These are phyloP conservation scores for Tryphoninae sp. DNA, from an alignment of 2,888 invertebrate genomes.

Conservation along the genomic window DNA sequence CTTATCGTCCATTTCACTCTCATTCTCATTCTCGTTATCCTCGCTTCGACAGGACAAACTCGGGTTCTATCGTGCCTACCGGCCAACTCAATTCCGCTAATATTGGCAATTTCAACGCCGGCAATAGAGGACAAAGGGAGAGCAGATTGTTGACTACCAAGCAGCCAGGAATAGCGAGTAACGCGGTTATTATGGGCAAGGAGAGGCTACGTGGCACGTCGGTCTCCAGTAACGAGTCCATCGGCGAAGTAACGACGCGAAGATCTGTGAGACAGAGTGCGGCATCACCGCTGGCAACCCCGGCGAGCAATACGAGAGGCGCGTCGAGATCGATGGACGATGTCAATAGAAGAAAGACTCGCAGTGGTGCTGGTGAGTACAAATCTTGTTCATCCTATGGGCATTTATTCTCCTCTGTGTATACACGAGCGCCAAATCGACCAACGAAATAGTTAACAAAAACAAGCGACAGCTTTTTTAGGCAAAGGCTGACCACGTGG, in stretches of 20 bases:
- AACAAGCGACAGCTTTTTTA: no score
- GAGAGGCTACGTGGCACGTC: constrained; percentile 79
- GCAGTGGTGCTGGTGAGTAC: constrained; percentile 81
- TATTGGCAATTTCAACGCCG: constrained; percentile 77
- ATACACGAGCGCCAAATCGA: no score
- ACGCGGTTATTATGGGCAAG: constrained; percentile 74
- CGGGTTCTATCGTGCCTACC: constrained; percentile 73
- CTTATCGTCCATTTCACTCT: neutral
- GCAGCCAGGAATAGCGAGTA: constrained; percentile 69
- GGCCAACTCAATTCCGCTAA: constrained; percentile 76
- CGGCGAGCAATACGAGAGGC: constrained; percentile 80
- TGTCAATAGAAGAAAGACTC: constrained; percentile 80
- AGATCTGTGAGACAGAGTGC: constrained; percentile 80
- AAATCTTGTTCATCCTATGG: neutral
- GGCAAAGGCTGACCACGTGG: no score
- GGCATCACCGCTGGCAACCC: constrained; percentile 79
- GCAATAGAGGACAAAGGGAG: constrained; percentile 79
- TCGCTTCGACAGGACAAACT: constrained; percentile 70
- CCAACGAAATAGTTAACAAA: no score
- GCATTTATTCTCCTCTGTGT: neutral
- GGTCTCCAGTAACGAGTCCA: constrained; percentile 77
- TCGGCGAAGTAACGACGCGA: constrained; percentile 78
- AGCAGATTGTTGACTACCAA: constrained; percentile 79
- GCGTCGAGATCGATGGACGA: constrained; percentile 80
- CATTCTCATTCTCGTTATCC: constrained; percentile 45